Percentiles rank a stretch among this genome's conserved stretches.
phyloP scores from a whole-genome alignment of 2,888 invertebrate genomes.

The Drosophila demipolita region DNA sequence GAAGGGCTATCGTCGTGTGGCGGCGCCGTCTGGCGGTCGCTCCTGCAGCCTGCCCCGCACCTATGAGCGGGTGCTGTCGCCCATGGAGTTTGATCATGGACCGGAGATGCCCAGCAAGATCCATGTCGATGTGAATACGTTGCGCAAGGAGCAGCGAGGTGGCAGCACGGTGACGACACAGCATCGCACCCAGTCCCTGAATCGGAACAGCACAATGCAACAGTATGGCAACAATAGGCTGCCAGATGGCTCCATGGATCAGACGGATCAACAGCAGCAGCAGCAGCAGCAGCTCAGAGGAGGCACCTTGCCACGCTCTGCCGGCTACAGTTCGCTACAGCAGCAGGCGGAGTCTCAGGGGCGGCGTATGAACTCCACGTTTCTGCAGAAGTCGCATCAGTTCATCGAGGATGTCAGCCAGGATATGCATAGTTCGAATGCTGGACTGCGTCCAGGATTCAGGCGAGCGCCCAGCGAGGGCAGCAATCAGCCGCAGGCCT shows the following conservation, averaged over 20 bases:
- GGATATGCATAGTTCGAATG: constrained; percentile 85
- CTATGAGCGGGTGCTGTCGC: constrained; percentile 86
- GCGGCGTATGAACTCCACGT: constrained; percentile 88
- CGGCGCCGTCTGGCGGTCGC: constrained; percentile 86
- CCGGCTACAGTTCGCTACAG: constrained; percentile 85
- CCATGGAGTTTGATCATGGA: constrained; percentile 88
- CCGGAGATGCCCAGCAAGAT: constrained; percentile 85
- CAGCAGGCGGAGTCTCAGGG: constrained; percentile 86
- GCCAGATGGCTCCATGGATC: constrained; percentile 59
- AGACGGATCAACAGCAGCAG: constrained; percentile 62
- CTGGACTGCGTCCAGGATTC: constrained; percentile 83
- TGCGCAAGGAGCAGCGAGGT: constrained; percentile 75
- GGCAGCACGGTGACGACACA: constrained; percentile 71
- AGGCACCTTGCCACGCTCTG: constrained; percentile 88
- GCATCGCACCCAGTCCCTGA: constrained; percentile 81
- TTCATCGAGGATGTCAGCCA: constrained; percentile 89
- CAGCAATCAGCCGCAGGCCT: constrained; percentile 87
- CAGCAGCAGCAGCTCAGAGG: constrained; percentile 83
- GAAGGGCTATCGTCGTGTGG: constrained; percentile 87
- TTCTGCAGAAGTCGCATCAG: constrained; percentile 89
- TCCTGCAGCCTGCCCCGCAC: constrained; percentile 86
- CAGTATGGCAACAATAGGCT: constrained; percentile 32
- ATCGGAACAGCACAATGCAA: constrained; percentile 79
- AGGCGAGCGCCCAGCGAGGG: constrained; percentile 84
- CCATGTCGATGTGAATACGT: constrained; percentile 74